A percentile compares a stretch with the other conserved stretches of the same genome.
Evolutionary conservation across 1,140 invertebrate genomes (phyloP).

Genomic region (Melanaphis sacchari): DNA sequence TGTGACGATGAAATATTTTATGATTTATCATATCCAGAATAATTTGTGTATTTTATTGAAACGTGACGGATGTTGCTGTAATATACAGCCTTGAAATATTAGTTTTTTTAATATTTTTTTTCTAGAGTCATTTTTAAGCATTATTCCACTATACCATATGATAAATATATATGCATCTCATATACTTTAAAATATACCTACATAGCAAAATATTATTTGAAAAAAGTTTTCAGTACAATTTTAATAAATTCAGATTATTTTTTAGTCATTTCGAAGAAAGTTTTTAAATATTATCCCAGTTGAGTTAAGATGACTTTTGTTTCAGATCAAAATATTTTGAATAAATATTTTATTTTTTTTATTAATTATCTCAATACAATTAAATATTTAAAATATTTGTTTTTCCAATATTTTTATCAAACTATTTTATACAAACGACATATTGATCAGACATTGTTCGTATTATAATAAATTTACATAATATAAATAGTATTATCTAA

Average conservation of each 20-base stretch:
- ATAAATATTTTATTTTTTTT: background rate
- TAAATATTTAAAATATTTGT: background rate
- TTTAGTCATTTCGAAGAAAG: background rate
- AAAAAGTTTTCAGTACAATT: background rate
- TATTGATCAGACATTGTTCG: background rate
- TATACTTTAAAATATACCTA: background rate
- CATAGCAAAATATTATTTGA: constrained; percentile 5
- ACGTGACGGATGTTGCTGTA: background rate
- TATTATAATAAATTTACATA: background rate
- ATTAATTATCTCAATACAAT: background rate
- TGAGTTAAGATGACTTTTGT: background rate
- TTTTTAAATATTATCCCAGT: background rate
- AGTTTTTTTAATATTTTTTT: background rate
- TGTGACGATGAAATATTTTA: background rate
- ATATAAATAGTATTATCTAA: background rate
- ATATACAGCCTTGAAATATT: background rate
- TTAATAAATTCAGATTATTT: background rate
- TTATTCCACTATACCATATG: background rate
- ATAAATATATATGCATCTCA: background rate
- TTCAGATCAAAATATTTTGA: background rate
- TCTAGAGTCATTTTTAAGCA: background rate
- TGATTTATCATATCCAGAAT: background rate
- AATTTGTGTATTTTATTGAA: background rate
- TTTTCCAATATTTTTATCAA: background rate
- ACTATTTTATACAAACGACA: background rate